Conservation (phyloP, 2,113 vertebrate species). For the Herpailurus yagouaroundi region DNA sequence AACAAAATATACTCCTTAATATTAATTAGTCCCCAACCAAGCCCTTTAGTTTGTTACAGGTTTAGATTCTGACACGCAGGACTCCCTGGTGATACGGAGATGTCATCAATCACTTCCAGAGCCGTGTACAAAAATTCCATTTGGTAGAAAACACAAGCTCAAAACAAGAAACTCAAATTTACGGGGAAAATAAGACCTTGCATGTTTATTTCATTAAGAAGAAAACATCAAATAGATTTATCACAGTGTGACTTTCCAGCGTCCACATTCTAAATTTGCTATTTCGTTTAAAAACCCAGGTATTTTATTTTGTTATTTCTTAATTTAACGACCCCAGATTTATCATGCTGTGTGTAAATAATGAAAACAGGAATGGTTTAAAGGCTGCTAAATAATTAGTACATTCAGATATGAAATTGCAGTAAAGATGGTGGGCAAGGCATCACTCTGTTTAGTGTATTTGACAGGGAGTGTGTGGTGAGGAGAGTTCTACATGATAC, state of each 20-base stretch:
- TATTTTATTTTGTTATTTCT: conserved; percentile 40
- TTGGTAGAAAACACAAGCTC: conserved; percentile 21
- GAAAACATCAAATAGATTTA: conserved; percentile 50
- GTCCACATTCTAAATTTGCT: conserved; percentile 8
- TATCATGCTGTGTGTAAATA: conserved; percentile 55
- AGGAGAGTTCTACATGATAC: neutral
- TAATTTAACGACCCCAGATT: conserved; percentile 39
- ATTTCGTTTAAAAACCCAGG: neutral
- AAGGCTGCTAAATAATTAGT: conserved; percentile 60
- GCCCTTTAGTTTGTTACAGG: conserved; percentile 16
- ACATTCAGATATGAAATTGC: conserved; percentile 11
- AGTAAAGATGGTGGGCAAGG: neutral
- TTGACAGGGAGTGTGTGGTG: neutral
- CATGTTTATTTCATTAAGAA: conserved; percentile 62
- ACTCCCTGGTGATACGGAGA: neutral
- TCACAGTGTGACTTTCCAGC: neutral
- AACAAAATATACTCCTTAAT: conserved; percentile 53
- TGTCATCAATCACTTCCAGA: conserved; percentile 37
- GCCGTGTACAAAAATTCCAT: neutral
- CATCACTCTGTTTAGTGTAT: neutral
- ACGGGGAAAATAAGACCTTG: neutral
- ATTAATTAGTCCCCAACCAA: conserved; percentile 4
- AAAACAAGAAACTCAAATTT: conserved; percentile 53
- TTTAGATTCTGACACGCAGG: neutral
- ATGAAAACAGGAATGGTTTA: conserved; percentile 49